Conservation (phyloP, 2,113 vertebrate genomes). For the Ptychochromis oligacanthus region DNA sequence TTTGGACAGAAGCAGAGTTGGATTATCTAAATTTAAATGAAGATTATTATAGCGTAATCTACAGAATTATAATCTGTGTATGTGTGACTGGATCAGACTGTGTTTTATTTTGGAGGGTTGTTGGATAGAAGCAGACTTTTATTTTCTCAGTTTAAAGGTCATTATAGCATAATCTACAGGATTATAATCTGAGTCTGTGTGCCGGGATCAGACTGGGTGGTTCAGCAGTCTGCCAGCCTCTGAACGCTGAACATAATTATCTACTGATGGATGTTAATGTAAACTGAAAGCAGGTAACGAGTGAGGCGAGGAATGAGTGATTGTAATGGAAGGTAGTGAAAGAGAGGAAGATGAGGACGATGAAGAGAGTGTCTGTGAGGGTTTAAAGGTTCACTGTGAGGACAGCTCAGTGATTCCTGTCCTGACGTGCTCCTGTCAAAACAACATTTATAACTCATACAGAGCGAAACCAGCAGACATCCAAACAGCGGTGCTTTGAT, state of each 20-base stretch:
- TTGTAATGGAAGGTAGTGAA: conserved; percentile 49
- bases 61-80: background rate
- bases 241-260: background rate
- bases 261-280: conserved; percentile 26
- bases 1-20: no score
- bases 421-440: conserved; percentile 60
- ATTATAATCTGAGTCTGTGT: background rate
- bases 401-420: conserved; percentile 48
- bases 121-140: background rate
- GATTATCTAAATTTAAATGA: no score
- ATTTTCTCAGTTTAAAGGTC: background rate
- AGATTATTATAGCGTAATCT: no score
- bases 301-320: conserved; percentile 13
- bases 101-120: background rate
- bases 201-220: background rate
- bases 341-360: background rate
- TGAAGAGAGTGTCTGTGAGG: background rate
- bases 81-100: no score
- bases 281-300: conserved; percentile 20
- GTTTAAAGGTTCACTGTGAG: conserved; percentile 55
- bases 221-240: background rate
- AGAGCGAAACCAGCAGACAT: conserved; percentile 11
- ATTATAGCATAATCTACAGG: background rate
- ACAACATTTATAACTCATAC: conserved; percentile 64
- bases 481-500: conserved; percentile 55